Conservation (phyloP, 2,113 vertebrate genomes). For the Struthidea cinerea region DNA sequence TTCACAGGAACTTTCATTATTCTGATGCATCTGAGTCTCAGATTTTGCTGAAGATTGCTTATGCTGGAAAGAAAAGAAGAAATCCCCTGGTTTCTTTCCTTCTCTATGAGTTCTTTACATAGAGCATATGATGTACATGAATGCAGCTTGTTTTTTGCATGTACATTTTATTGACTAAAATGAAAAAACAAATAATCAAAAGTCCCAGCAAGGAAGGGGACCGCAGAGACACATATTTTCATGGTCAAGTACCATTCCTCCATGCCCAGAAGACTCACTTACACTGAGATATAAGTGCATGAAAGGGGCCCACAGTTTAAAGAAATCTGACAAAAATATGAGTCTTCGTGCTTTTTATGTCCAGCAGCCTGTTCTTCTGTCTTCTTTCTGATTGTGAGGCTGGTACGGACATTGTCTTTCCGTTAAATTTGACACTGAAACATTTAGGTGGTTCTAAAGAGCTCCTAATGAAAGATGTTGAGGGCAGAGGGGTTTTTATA, state of each 20-base stretch:
- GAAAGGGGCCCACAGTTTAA: background rate
- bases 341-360: background rate
- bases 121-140: background rate
- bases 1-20: background rate
- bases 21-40: background rate
- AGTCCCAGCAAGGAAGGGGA: background rate
- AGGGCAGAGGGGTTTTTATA: background rate
- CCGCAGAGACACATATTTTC: background rate
- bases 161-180: background rate
- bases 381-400: background rate
- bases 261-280: background rate
- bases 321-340: background rate
- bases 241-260: background rate
- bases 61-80: background rate
- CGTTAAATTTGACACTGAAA: background rate
- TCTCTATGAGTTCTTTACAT: background rate
- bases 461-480: background rate
- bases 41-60: background rate
- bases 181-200: background rate
- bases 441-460: background rate
- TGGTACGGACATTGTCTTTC: background rate
- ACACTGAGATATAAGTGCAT: background rate
- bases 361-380: background rate
- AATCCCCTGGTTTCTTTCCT: background rate
- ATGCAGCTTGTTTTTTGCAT: background rate